Evolutionary conservation across 2,888 invertebrate species (phyloP).

Genomic region (Tenthredo scrophulariae): DNA sequence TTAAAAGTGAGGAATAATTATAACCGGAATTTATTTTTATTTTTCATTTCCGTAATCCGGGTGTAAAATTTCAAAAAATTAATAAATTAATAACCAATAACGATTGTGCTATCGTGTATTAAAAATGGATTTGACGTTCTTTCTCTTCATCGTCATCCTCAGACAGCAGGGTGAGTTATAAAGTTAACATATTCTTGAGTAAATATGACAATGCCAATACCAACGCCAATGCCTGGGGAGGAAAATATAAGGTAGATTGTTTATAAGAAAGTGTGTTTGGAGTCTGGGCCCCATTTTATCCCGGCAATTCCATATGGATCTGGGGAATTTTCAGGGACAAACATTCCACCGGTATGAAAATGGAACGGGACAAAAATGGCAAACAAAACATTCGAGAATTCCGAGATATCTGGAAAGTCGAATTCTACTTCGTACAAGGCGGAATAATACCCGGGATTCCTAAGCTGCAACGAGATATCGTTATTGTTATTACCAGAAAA

Average conservation of each 20-base stretch:
- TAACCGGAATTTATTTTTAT: neutral
- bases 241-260: neutral
- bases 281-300: neutral
- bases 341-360: neutral
- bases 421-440: neutral
- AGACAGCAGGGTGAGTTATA: constrained; percentile 35
- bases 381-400: neutral
- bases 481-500: neutral
- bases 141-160: constrained; percentile 29
- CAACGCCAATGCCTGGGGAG: neutral
- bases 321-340: constrained; percentile 4
- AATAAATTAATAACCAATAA: neutral
- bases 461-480: neutral
- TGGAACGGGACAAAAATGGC: neutral
- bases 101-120: neutral
- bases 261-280: neutral
- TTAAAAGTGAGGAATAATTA: constrained; percentile 2
- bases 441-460: neutral
- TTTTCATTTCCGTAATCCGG: neutral
- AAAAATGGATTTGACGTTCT: constrained; percentile 38
- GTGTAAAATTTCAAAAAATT: neutral
- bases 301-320: neutral
- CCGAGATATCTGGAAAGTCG: neutral
- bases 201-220: neutral
- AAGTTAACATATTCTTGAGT: neutral